Percentiles rank a stretch among this genome's conserved stretches.
phyloP scores from a whole-genome alignment of 2,113 vertebrate species.

The Apeltes quadracus region DNA sequence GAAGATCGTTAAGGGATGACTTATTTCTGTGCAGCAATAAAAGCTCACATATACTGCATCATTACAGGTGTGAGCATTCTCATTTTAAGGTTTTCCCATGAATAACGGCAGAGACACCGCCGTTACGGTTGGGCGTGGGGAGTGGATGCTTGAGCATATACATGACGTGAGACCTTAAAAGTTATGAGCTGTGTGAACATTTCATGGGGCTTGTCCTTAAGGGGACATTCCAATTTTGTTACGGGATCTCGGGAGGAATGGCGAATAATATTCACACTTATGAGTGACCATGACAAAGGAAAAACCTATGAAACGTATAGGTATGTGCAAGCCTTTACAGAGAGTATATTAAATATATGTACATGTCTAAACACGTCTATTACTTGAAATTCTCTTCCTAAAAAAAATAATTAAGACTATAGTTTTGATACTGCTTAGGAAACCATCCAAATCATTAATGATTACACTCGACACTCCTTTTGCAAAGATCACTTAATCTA shows the following conservation, averaged over 20 bases:
- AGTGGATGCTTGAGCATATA: not conserved
- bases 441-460: not conserved
- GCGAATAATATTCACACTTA: not conserved
- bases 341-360: not conserved
- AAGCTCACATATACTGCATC: constrained; percentile 15
- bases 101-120: not conserved
- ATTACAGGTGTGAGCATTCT: constrained; percentile 33
- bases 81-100: constrained; percentile 5
- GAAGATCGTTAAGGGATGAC: constrained; percentile 37
- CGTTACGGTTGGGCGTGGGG: not conserved
- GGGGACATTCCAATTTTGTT: not conserved
- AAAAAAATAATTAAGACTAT: too few species aligned
- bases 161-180: not conserved
- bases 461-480: not conserved
- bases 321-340: not conserved
- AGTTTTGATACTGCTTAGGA: not conserved
- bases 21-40: constrained; percentile 36
- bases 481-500: not conserved
- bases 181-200: not conserved
- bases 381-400: not conserved
- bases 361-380: too few species aligned
- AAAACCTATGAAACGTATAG: not conserved
- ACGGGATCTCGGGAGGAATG: not conserved
- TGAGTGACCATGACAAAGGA: not conserved
- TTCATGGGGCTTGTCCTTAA: not conserved